phyloP scores from a whole-genome alignment of 1,140 invertebrate species.

The Chrysomallon squamiferum region DNA sequence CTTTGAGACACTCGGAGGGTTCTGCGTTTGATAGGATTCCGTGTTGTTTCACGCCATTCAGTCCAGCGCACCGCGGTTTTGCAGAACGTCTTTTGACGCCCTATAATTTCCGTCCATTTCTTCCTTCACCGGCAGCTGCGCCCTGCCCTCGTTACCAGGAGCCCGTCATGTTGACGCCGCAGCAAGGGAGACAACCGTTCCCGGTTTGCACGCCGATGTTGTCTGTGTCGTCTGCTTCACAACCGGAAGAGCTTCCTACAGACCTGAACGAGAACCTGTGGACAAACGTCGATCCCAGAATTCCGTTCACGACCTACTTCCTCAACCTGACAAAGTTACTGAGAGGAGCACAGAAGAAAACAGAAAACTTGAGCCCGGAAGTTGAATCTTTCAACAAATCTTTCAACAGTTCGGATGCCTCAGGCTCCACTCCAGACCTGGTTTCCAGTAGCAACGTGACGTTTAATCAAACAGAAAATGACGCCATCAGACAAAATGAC shows the following conservation, averaged over 20 bases:
- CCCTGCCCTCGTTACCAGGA: not conserved
- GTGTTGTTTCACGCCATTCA: not conserved
- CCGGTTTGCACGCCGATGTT: not conserved
- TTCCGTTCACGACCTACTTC: constrained; percentile 3
- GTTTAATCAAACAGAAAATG: too few species aligned
- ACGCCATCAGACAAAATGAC: too few species aligned
- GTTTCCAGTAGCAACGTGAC: too few species aligned
- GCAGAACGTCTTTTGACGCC: not conserved
- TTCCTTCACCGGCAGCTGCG: not conserved
- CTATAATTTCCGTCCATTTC: not conserved
- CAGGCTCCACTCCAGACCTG: too few species aligned
- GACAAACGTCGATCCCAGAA: not conserved
- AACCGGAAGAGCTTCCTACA: not conserved
- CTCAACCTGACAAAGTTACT: not conserved
- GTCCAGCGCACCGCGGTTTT: not conserved
- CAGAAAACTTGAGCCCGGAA: too few species aligned
- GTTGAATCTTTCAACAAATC: too few species aligned
- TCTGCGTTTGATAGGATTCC: not conserved
- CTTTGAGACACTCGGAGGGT: not conserved
- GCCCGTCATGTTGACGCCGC: not conserved
- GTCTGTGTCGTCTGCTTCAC: not conserved
- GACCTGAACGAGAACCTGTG: not conserved
- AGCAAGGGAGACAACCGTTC: not conserved
- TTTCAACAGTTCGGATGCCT: too few species aligned
- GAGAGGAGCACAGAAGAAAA: not conserved